Percentiles rank a stretch among this genome's conserved stretches.
These are phyloP conservation scores for Daphoenositta chrysoptera DNA, from an alignment of 2,113 vertebrate species.

Conservation along the genomic window DNA sequence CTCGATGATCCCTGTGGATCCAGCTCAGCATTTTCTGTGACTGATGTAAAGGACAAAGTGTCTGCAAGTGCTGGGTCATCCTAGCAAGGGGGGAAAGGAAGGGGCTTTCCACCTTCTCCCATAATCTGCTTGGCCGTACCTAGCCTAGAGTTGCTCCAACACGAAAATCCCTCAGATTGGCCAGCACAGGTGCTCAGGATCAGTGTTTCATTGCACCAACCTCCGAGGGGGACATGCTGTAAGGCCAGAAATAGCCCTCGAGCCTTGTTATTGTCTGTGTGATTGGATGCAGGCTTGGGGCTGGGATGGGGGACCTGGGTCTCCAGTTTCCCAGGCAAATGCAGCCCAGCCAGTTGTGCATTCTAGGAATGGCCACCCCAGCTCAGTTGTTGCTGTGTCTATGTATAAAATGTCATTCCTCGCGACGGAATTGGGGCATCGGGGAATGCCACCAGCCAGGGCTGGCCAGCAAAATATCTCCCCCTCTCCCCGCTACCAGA, in stretches of 20 bases:
- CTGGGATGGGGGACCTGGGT: constrained; percentile 49
- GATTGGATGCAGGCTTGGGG: constrained; percentile 56
- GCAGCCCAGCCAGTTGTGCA: constrained; percentile 65
- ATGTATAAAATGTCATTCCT: constrained; percentile 61
- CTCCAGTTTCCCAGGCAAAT: constrained; percentile 63
- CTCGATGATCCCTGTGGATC: not conserved
- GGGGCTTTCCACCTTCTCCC: not conserved
- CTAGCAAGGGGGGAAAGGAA: not conserved
- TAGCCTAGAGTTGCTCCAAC: not conserved
- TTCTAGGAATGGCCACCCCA: constrained; percentile 61
- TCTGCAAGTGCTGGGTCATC: not conserved
- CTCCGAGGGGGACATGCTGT: constrained; percentile 50
- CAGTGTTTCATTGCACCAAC: constrained; percentile 44
- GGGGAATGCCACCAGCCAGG: not conserved
- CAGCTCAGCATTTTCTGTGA: not conserved
- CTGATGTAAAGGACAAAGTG: not conserved
- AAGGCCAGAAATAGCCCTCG: constrained; percentile 36
- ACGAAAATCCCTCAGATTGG: constrained; percentile 33
- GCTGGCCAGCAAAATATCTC: not conserved
- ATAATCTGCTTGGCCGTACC: not conserved
- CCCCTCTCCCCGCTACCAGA: constrained; percentile 12
- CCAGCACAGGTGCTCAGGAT: constrained; percentile 63
- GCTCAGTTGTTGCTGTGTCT: constrained; percentile 54
- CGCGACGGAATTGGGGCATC: not conserved
- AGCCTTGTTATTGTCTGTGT: constrained; percentile 63